Base-by-base conservation (phyloP, 2,797 vertebrate species). In the Gymnopithys bicolor region DNA sequence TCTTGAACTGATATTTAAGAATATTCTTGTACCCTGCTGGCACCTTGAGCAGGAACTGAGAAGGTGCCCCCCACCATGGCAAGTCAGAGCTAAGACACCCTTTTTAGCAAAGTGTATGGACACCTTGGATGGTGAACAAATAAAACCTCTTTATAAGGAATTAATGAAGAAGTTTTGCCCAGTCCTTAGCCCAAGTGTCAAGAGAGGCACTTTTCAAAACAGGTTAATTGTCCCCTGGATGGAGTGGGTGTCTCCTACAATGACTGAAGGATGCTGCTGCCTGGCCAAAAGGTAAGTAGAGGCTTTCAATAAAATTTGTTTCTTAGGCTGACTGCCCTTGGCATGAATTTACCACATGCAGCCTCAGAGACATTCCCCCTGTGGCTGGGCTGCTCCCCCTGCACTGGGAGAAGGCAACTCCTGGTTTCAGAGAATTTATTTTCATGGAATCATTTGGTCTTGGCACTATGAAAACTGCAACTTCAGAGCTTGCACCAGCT, bases 271-370 rank as follows among this genome's bases (percentile, higher is more conserved):
- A 33, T 6, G 0, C 8, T 59, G 17, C 27, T 86, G 55, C 46
- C 53, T 30, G 63, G 14, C 33, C 43, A 49, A 82, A 58, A 18
- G 15, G 0, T 3, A 21, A 69, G 11, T 0, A 28, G 9, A 59
- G 12, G 11, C 22, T 79, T 76, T 12, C 23, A 46, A 73, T 59
- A 32, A 73, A 23, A 28, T 4, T 2, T 32, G 1, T 28, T 18
- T 3, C 41, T 75, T 71, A 52, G 39, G 17, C 33, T 82, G 35
- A 3, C 21, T 68, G 0, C 0, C 10, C 4, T 2, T 46, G 35
- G 11, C 13, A 11, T 7, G 1, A 32, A 8, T 52, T 84, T 74
- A 43, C 28, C 30, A 28, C 4, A 2, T 13, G 27, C 53, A 76
- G 8, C 17, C 35, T 4, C 13, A 9, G 51, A 66, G 37, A 13